These are phyloP conservation scores for Eupeodes latifasciatus DNA, from an alignment of 2,888 invertebrate species.

Conservation along the genomic window DNA sequence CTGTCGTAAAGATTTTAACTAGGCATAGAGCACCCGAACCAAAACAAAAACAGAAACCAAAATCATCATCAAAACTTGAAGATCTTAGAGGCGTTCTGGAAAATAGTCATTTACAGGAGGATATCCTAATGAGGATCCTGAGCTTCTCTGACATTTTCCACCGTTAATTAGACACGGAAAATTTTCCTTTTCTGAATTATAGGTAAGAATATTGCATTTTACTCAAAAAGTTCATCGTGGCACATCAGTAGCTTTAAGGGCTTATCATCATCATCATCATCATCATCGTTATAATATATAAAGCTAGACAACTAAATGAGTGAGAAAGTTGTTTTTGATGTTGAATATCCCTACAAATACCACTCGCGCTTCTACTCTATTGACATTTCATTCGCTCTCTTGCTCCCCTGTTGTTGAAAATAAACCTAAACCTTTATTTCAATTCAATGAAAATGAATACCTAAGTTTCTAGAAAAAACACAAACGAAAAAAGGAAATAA, in stretches of 20 bases:
- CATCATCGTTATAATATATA: background rate
- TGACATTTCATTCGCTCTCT: conserved; percentile 15
- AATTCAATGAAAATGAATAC: conserved; percentile 54
- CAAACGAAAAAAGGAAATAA: conserved; percentile 21
- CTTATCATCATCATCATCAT: conserved; percentile 21
- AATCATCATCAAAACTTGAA: background rate
- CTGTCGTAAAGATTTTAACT: conserved; percentile 21
- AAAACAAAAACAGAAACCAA: conserved; percentile 2
- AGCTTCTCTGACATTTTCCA: conserved; percentile 29
- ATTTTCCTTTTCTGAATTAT: conserved; percentile 2
- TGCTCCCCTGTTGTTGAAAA: background rate
- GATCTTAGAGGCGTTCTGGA: conserved; percentile 3
- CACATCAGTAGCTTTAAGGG: background rate
- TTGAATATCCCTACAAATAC: conserved; percentile 39
- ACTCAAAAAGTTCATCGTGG: background rate
- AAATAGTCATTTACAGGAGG: conserved; percentile 44
- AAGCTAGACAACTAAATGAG: background rate
- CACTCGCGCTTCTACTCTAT: background rate
- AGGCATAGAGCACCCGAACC: background rate
- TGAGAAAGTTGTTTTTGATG: conserved; percentile 25
- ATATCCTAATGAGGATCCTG: background rate
- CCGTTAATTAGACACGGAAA: conserved; percentile 59
- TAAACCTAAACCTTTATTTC: conserved; percentile 33
- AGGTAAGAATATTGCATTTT: background rate
- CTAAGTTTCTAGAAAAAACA: background rate